Percentiles rank a stretch among this genome's conserved stretches.
Conservation (phyloP, 37 sponge, comb jelly and placozoan genomes). For the Spongilla lacustris region DNA sequence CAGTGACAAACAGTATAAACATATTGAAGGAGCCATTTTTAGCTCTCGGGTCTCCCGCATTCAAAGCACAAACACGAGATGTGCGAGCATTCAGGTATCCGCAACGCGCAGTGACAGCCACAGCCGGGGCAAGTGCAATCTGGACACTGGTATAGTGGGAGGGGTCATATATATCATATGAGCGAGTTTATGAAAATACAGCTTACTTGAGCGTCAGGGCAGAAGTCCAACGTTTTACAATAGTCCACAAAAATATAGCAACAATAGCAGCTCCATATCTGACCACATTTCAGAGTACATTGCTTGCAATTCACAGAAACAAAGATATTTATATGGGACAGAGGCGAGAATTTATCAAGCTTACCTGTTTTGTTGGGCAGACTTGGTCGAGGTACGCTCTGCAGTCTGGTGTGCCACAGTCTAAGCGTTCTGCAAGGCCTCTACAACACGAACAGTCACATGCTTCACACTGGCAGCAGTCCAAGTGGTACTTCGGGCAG, state of each 20-base stretch:
- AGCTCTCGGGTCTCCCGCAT: conserved; percentile 51
- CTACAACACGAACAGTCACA: conserved; percentile 22
- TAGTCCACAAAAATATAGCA: conserved; percentile 11
- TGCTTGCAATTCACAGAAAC: conserved; percentile 13
- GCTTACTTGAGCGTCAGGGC: conserved; percentile 24
- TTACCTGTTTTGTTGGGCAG: conserved; percentile 68
- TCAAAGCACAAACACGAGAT: conserved; percentile 73
- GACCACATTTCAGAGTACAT: conserved; percentile 9
- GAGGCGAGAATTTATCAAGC: background rate
- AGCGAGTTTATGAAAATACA: background rate
- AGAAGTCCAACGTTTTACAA: conserved; percentile 22
- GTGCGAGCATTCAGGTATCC: conserved; percentile 56
- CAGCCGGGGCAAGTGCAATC: conserved; percentile 47
- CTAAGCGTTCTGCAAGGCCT: conserved; percentile 19
- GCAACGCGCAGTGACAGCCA: conserved; percentile 64
- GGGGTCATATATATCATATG: background rate
- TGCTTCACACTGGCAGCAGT: background rate
- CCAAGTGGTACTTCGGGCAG: background rate
- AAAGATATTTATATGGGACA: background rate
- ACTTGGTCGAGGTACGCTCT: conserved; percentile 56
- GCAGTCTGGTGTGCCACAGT: conserved; percentile 54
- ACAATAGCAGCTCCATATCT: conserved; percentile 42
- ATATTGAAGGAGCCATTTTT: background rate
- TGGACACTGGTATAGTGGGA: conserved; percentile 23
- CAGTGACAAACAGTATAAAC: background rate